Evolutionary conservation across 2,113 vertebrate species (phyloP), one percentile per base, ranked within the genome.

Genomic region (Myotis brandtii): DNA sequence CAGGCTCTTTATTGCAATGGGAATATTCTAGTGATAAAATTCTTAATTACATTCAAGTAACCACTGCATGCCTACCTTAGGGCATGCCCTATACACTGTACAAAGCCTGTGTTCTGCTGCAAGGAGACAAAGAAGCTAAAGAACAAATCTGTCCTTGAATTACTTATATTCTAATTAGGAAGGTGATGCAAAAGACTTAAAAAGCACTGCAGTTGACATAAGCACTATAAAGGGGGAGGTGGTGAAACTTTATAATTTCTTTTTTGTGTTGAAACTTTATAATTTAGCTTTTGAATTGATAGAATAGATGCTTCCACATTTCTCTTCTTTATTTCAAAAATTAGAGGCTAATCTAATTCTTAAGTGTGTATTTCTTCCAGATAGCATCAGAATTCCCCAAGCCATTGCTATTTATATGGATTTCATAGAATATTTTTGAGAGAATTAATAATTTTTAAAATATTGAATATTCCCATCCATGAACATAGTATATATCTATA

Each of bases 31-130:
- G 46, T 89, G 32, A 79, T 64, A 64, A 95, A 59, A 83, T 4
- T 85, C 46, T 81, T 93, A 69, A 75, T 64, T 86, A 62, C 16
- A 50, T 66, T 91, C 82, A 82, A n/a, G 9, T 73, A 82, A 84
- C 72, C 46, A 18, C 23, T 59, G 27, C 52, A 32, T 48, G 2
- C 27, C n/a, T n/a, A 30, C 70, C 27, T 37, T 83, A 92, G 50
- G 46, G 2, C 34, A 48, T 34, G 14, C 20, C 20, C 6, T 37
- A 16, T 18, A 67, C 7, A 64, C 23, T 62, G 81, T 72, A 67
- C 50, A 82, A 70, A 69, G 32, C 23, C 64, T 66, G 0, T 69
- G 21, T 62, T 16, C 64, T 79, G 4, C 50, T 27, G 30, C 30
- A 32, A 70, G 56, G 43, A 76, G 23, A 30, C 11, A 91, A 40